Evolutionary conservation across 1,140 invertebrate species (phyloP), one percentile per base, ranked within the genome.

Genomic region (Chionoecetes opilio): DNA sequence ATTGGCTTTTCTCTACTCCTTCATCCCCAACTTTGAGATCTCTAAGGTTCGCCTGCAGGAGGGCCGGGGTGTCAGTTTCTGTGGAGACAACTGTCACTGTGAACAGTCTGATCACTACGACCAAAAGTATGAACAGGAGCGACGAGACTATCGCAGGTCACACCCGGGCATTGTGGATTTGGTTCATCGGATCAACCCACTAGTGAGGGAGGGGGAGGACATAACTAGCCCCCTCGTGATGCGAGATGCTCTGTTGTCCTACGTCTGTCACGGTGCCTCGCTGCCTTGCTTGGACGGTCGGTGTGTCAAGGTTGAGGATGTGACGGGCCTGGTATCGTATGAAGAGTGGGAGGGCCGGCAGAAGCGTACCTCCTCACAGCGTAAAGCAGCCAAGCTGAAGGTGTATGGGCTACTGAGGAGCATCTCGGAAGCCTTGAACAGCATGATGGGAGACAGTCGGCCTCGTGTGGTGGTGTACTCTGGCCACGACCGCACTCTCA

Each of bases 401-500:
- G 98, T 98, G 0, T 99, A 98, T 96, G 98, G 98, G 75, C 97
- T 99, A 95, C 97, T 99, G 32, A 97, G 98, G 26, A 98, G 98
- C 96, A 98, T 99, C 82, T 98, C 98, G 0, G 98, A 98, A 85
- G 98, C 98, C 96, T 98, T 99, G 97, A 97, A 99, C 0, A 97
- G 98, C 96, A 98, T 98, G 97, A 98, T 98, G 92, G 98, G 98
- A 0, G 98, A 98, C 93, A 98, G 95, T 98, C 98, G 96, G 53
- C 98, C 98, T 0, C 98, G 98, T 96, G 97, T 99, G 93, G 98
- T 99, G 9, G 96, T 99, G 0, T 99, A 99, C 97, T 99, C 99
- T 0, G 99, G 98, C 0, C 99, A 99, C 96, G 99, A 99, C 97
- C 98, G 98, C 96, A 99, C 99, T 0, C 96, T 99, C 32, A 98